Base-by-base conservation (phyloP, 2,113 vertebrate species). In the Chitala chitala region DNA sequence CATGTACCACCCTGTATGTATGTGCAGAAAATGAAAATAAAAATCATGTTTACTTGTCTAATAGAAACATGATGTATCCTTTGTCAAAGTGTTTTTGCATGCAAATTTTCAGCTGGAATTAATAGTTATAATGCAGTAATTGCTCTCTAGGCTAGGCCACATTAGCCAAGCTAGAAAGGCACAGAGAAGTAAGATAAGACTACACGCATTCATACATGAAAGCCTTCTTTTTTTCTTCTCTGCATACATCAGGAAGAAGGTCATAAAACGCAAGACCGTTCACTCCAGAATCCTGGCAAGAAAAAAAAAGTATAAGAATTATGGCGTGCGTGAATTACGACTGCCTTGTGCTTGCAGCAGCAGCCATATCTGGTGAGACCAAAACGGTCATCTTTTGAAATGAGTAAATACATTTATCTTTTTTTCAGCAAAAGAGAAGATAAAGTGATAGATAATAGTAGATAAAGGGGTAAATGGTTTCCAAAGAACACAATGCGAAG, bases 111-210 rank as follows among this genome's bases (percentile, higher is more conserved):
- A 64, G 8, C 58, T 68, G 56, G 8, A 68, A 59, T 76, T 40
- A 56, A 71, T 68, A n/a, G n/a, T n/a, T n/a, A n/a, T n/a, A n/a
- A n/a, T n/a, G n/a, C n/a, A n/a, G n/a, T n/a, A 12, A 71, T 54
- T 44, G 22, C 63, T 44, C 54, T 24, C 8, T 3, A 53, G 76
- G 76, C 54, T 56, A 29, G 40, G 55, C 69, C 72, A 77, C 22
- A 78, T 81, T 79, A 73, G 55, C 79, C 78, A 81, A 81, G 81
- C 79, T 79, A 83, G 73, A 8, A 20, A 69, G 20, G 51, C 63
- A 79, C 50, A n/a, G 40, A 58, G 59, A 22, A 58, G 58, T 33
- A 3, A 33, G 75, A 81, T 78, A 78, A 79, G 76, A 83, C 61
- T 22, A 46, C 75, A 78, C 70, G 54, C 22, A 66, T 77, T 48